phyloP scores from a whole-genome alignment of 1,140 invertebrate genomes.

The Sycophaga agraensis region DNA sequence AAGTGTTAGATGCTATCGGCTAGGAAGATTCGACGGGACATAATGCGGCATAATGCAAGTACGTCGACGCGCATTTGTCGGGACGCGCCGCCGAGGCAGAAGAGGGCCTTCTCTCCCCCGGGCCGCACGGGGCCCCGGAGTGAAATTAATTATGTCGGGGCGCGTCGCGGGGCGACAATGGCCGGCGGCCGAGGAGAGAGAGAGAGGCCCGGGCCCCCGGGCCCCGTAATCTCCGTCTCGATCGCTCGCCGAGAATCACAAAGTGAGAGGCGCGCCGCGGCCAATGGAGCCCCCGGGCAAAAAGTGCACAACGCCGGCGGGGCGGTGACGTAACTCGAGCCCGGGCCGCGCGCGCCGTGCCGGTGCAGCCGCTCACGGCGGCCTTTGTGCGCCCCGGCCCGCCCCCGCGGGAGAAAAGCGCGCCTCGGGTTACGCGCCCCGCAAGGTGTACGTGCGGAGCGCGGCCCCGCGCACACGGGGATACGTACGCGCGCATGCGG shows the following conservation, averaged over 20 bases:
- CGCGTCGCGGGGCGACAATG: no score
- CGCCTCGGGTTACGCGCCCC: not conserved
- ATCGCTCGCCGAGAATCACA: conserved; percentile 23
- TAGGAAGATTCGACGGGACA: no score
- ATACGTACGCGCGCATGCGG: no score
- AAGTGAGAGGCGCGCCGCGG: conserved; percentile 9
- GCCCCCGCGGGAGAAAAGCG: not conserved
- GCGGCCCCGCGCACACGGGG: no score
- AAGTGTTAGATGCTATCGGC: no score
- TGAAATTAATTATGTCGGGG: conserved; percentile 15
- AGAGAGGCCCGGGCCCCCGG: no score
- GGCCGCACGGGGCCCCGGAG: not conserved
- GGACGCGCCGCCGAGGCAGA: no score
- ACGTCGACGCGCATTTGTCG: no score
- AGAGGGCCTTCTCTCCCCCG: no score
- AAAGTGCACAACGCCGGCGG: conserved; percentile 40
- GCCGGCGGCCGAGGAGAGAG: no score
- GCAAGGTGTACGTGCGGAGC: conserved; percentile 27
- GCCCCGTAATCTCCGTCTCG: conserved; percentile 7
- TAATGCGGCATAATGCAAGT: no score
- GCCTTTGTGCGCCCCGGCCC: conserved; percentile 39
- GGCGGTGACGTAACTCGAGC: conserved; percentile 53
- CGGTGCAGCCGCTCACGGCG: conserved; percentile 40
- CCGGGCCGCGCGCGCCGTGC: conserved; percentile 12
- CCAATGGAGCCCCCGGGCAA: not conserved